Evolutionary conservation across 2,797 vertebrate species (phyloP).

Genomic region (Vireo griseus): DNA sequence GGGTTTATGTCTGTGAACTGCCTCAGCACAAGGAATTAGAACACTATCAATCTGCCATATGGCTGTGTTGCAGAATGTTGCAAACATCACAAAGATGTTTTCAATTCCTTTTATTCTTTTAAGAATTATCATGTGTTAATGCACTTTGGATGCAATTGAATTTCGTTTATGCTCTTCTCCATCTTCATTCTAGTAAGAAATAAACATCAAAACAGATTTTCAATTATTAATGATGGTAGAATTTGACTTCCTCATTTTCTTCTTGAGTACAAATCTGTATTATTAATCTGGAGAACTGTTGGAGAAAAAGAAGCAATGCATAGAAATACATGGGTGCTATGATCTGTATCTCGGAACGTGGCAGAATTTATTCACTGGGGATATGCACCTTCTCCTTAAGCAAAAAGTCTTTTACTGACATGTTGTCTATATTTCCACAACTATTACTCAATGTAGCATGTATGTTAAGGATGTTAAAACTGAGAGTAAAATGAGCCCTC

Average conservation of each 20-base stretch:
- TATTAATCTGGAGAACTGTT: neutral
- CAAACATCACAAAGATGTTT: neutral
- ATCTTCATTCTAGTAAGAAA: neutral
- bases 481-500: neutral
- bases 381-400: neutral
- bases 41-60: neutral
- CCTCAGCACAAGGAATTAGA: neutral
- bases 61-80: neutral
- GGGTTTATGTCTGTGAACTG: neutral
- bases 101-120: neutral
- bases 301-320: neutral
- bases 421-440: neutral
- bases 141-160: neutral
- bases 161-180: neutral
- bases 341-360: neutral
- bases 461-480: neutral
- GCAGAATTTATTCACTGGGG: neutral
- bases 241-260: neutral
- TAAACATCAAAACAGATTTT: neutral
- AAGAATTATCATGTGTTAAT: conserved; percentile 9
- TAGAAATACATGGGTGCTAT: neutral
- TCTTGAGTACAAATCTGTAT: neutral
- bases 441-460: neutral
- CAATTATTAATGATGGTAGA: neutral
- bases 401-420: neutral